These are phyloP conservation scores for Charaxes varanes DNA, from an alignment of 1,140 invertebrate species.

Conservation along the genomic window DNA sequence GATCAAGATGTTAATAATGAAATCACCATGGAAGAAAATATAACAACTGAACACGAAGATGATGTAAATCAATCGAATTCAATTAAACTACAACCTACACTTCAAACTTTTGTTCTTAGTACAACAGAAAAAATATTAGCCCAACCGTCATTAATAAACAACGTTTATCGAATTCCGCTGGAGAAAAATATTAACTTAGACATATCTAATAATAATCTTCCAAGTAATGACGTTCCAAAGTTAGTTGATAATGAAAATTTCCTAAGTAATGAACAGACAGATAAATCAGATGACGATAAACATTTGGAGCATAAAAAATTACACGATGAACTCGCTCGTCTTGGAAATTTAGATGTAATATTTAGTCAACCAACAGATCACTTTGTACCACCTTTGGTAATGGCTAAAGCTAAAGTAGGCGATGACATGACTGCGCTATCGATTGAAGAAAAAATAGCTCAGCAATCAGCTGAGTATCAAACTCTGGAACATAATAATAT, in stretches of 20 bases:
- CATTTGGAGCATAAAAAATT: constrained; percentile 55
- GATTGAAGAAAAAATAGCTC: constrained; percentile 65
- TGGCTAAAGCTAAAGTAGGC: constrained; percentile 70
- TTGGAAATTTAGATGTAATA: constrained; percentile 61
- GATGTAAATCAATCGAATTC: constrained; percentile 28
- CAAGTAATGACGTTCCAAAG: constrained; percentile 50
- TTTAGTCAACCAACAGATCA: constrained; percentile 70
- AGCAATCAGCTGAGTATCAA: constrained; percentile 49
- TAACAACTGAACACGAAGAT: constrained; percentile 40
- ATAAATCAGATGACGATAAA: constrained; percentile 55
- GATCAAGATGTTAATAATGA: constrained; percentile 44
- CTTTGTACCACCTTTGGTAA: constrained; percentile 70
- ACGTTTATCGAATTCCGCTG: constrained; percentile 24
- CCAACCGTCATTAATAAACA: constrained; percentile 13
- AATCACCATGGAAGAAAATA: constrained; percentile 38
- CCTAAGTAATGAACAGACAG: constrained; percentile 30
- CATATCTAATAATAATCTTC: constrained; percentile 37
- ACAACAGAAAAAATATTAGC: constrained; percentile 21
- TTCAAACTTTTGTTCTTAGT: constrained; percentile 13
- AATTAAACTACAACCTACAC: constrained; percentile 23
- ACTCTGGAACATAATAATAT: constrained; percentile 26
- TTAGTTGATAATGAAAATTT: constrained; percentile 31
- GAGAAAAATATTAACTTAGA: constrained; percentile 39
- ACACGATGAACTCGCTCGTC: constrained; percentile 51
- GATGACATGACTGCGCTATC: constrained; percentile 70